Percentiles rank a stretch among this genome's conserved stretches.
These are phyloP conservation scores for Onychomys leucogaster DNA, from an alignment of 2,797 vertebrate genomes.

Conservation along the genomic window DNA sequence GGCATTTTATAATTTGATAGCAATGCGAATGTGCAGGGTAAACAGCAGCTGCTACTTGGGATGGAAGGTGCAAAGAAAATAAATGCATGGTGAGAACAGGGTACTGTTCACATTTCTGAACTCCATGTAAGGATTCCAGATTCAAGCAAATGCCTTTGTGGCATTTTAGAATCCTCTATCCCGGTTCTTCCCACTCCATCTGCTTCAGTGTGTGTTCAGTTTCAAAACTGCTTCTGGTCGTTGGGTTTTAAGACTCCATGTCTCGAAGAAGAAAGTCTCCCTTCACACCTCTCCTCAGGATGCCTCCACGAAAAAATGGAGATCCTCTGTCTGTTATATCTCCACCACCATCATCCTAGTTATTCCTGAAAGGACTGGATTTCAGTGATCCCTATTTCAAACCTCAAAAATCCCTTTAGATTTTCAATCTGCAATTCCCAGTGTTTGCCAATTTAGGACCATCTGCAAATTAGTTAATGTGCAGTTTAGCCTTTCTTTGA, in stretches of 20 bases:
- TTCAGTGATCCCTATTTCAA: constrained; percentile 51
- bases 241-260: background rate
- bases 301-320: background rate
- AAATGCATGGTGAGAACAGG: background rate
- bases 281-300: background rate
- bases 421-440: constrained; percentile 81
- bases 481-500: constrained; percentile 85
- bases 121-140: background rate
- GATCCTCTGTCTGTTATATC: background rate
- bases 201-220: background rate
- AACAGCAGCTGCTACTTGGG: background rate
- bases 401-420: constrained; percentile 77
- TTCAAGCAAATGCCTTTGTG: background rate
- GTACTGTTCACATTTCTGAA: background rate
- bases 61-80: background rate
- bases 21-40: background rate
- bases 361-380: constrained; percentile 45
- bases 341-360: background rate
- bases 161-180: background rate
- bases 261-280: background rate
- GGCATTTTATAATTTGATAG: background rate
- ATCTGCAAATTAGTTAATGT: constrained; percentile 85
- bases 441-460: constrained; percentile 81
- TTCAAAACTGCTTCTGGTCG: background rate
- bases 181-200: background rate